These are phyloP conservation scores for Eupithecia pulchellata DNA, from an alignment of 2,888 invertebrate species.

Conservation along the genomic window DNA sequence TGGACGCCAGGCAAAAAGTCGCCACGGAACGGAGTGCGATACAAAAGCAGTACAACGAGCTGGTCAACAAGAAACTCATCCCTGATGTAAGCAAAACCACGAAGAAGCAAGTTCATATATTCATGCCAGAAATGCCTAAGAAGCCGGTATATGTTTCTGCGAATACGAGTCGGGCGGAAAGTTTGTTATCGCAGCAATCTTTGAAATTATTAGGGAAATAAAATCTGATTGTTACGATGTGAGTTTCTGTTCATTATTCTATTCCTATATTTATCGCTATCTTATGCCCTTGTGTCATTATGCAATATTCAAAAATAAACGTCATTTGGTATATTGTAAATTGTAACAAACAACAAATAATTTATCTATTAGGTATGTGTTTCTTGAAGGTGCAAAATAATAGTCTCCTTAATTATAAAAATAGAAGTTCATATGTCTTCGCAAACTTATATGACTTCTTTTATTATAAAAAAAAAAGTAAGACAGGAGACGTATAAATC, in stretches of 20 bases:
- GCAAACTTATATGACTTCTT: too few species aligned
- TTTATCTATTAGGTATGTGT: too few species aligned
- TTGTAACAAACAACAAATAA: too few species aligned
- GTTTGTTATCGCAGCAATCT: conserved; percentile 66
- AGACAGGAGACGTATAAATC: too few species aligned
- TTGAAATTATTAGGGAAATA: conserved; percentile 54
- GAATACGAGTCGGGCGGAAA: conserved; percentile 65
- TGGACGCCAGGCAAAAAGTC: conserved; percentile 70
- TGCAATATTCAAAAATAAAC: neutral
- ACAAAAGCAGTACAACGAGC: conserved; percentile 76
- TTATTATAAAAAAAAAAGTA: too few species aligned
- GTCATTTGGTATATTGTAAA: neutral
- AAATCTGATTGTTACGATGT: conserved; percentile 31
- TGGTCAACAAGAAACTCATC: conserved; percentile 75
- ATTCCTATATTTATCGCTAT: neutral
- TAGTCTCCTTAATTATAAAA: neutral
- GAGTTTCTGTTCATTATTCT: conserved; percentile 10
- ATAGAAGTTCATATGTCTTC: neutral
- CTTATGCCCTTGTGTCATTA: neutral
- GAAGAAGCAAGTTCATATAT: conserved; percentile 90
- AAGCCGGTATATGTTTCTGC: conserved; percentile 70
- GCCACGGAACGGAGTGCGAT: conserved; percentile 69
- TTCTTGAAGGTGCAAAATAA: neutral
- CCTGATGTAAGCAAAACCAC: conserved; percentile 71
- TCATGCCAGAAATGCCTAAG: conserved; percentile 88